phyloP scores from a whole-genome alignment of 2,888 invertebrate species.

The Drosophila maculinotata region DNA sequence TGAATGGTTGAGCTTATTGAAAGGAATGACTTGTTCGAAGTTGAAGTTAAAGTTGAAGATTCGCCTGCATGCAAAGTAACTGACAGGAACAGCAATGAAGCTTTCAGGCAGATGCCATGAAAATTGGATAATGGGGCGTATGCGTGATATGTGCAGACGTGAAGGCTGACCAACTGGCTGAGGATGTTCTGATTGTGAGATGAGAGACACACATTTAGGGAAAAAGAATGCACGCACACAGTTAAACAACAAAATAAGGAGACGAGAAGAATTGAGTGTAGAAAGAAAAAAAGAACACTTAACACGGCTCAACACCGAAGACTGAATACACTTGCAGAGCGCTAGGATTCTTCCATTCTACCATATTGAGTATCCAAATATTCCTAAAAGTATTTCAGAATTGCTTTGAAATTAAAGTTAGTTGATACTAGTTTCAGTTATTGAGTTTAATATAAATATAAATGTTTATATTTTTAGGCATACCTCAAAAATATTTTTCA shows the following conservation, averaged over 20 bases:
- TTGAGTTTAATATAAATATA: neutral
- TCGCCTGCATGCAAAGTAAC: slow-evolving; percentile 58
- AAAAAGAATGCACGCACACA: slow-evolving; percentile 36
- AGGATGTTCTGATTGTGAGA: slow-evolving; percentile 26
- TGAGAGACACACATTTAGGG: slow-evolving; percentile 52
- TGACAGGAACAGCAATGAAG: slow-evolving; percentile 61
- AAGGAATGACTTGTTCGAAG: slow-evolving; percentile 6
- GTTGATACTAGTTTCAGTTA: neutral
- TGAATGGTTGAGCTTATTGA: slow-evolving; percentile 19
- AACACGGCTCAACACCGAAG: neutral
- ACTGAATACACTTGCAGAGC: slow-evolving; percentile 32
- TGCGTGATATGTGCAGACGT: slow-evolving; percentile 55
- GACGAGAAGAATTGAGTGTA: slow-evolving; percentile 8
- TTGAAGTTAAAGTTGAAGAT: neutral
- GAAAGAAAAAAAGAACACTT: slow-evolving; percentile 15
- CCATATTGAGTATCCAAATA: neutral
- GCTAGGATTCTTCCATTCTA: too few relatives aligned
- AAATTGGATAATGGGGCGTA: slow-evolving; percentile 31
- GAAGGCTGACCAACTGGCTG: slow-evolving; percentile 18
- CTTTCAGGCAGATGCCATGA: slow-evolving; percentile 9
- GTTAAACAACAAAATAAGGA: slow-evolving; percentile 22
- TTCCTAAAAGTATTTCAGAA: neutral
- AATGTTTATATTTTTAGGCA: neutral
- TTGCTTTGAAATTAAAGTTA: fast-evolving
- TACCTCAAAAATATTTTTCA: fast-evolving